A percentile compares a stretch with the other conserved stretches of the same genome.
These are phyloP conservation scores for Mus pahari DNA, from an alignment of 2,113 vertebrate genomes.

Conservation along the genomic window DNA sequence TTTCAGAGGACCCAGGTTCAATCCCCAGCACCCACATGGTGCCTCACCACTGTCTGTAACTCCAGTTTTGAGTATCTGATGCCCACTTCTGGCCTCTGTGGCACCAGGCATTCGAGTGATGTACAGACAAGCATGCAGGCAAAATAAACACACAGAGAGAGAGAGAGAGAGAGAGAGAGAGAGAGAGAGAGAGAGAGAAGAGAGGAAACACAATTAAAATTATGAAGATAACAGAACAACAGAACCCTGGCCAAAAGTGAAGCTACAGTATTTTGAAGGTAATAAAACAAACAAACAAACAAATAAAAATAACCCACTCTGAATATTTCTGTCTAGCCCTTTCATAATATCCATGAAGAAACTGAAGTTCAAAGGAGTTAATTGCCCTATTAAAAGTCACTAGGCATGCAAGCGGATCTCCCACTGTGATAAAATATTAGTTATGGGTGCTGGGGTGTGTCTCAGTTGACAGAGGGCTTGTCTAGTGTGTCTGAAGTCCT, in stretches of 20 bases:
- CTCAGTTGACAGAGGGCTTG: neutral
- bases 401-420: neutral
- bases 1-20: neutral
- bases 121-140: neutral
- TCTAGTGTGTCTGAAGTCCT: neutral
- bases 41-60: neutral
- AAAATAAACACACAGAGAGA: neutral
- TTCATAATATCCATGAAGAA: slow-evolving; percentile 26
- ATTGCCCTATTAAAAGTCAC: slow-evolving; percentile 30
- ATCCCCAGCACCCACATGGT: neutral
- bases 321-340: neutral
- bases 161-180: too few species aligned
- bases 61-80: neutral
- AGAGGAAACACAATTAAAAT: neutral
- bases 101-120: neutral
- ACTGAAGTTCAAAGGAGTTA: slow-evolving; percentile 15
- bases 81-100: neutral
- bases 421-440: neutral
- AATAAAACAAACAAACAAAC: neutral
- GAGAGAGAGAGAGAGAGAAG: too few species aligned
- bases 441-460: too few species aligned
- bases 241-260: neutral
- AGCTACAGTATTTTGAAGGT: neutral
- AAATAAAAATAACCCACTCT: neutral
- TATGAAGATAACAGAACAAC: neutral